A percentile compares a stretch with the other conserved stretches of the same genome.
phyloP scores from a whole-genome alignment of 2,888 invertebrate genomes.

The Heliconius charithonia region DNA sequence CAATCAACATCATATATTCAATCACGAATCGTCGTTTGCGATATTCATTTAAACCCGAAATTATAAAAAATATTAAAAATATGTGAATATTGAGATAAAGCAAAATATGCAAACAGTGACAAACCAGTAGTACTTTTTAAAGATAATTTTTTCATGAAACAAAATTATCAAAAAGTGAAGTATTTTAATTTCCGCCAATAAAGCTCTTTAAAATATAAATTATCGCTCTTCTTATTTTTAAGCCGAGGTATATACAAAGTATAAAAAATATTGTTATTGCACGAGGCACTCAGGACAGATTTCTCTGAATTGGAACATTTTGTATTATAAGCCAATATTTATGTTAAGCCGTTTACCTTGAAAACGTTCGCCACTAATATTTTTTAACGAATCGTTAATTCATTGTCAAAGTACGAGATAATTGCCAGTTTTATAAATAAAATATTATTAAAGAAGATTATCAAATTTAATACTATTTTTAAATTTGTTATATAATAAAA shows the following conservation, averaged over 20 bases:
- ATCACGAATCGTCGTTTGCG: background rate
- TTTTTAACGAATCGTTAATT: constrained; percentile 38
- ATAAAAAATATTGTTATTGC: constrained; percentile 14
- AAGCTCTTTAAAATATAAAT: background rate
- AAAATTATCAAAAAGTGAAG: background rate
- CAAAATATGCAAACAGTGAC: background rate
- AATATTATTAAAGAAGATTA: constrained; percentile 10
- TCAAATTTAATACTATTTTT: background rate
- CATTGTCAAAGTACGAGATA: constrained; percentile 22
- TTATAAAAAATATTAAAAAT: background rate
- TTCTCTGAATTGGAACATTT: constrained; percentile 41
- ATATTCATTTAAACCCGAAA: background rate
- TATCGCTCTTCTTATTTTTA: background rate
- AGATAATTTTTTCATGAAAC: background rate
- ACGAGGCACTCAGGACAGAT: constrained; percentile 27
- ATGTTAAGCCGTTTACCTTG: constrained; percentile 43
- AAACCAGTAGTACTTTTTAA: background rate
- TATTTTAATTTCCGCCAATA: constrained; percentile 13
- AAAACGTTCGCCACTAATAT: constrained; percentile 40
- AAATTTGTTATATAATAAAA: too few species aligned
- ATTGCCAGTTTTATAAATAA: constrained; percentile 20
- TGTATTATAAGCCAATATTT: constrained; percentile 44
- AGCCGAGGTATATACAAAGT: background rate
- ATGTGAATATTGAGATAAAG: background rate
- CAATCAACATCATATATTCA: background rate